Evolutionary conservation across 2,113 vertebrate genomes (phyloP).

Genomic region (Climacteris rufus): DNA sequence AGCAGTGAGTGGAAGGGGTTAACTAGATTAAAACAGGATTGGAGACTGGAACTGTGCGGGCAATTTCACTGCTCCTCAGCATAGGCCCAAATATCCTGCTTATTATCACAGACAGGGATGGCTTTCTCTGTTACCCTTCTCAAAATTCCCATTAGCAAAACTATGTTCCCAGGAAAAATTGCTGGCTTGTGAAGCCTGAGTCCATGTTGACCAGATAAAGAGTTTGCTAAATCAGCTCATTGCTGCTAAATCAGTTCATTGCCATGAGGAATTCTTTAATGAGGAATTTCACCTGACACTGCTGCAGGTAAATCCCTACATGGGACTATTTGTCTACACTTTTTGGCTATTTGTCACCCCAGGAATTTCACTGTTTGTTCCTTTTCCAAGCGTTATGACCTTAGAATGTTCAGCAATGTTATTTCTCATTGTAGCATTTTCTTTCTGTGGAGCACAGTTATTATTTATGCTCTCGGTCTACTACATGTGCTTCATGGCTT

Average conservation of each 20-base stretch:
- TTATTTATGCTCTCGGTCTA: neutral
- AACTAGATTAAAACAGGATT: neutral
- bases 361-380: neutral
- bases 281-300: neutral
- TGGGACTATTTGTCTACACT: neutral
- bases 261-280: neutral
- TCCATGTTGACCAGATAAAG: neutral
- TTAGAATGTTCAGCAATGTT: neutral
- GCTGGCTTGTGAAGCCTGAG: neutral
- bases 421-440: neutral
- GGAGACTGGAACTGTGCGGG: neutral
- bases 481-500: neutral
- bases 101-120: neutral
- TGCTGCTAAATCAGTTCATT: neutral
- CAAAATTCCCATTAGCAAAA: neutral
- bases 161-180: neutral
- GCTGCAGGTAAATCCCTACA: neutral
- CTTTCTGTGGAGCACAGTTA: neutral
- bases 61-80: neutral
- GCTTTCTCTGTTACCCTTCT: neutral
- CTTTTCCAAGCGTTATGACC: neutral
- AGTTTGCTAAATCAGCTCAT: neutral
- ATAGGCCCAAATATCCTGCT: neutral
- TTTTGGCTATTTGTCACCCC: neutral
- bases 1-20: neutral